Base-by-base conservation (phyloP, 2,888 invertebrate genomes). In the Cecidostiba fungosa region DNA sequence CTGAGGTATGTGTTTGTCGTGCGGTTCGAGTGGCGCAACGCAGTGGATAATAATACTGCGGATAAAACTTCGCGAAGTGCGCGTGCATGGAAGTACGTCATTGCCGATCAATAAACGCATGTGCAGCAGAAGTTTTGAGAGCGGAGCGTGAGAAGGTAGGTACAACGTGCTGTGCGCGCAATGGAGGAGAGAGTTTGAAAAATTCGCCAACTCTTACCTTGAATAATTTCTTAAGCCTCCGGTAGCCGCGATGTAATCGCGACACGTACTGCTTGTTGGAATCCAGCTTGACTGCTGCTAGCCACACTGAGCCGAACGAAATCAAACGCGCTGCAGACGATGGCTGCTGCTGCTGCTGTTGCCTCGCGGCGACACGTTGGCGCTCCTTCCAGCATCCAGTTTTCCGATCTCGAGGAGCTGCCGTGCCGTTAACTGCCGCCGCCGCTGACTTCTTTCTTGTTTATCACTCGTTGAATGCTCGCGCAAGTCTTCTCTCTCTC, bases 241-340 rank as follows among this genome's bases (percentile, higher is more conserved):
- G 91, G 90, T 93, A 93, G 92, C 93, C 93, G 92, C 93, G 93
- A 92, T 92, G 92, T 89, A 93, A 92, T 92, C 93, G 93, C 93
- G 93, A 93, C 92, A 92, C 91, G 91, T 91, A 93, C 90, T 93
- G 93, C 92, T 93, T 93, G 91, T 93, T 93, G 93, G 93, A 92
- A 93, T 93, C 93, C 93, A 93, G 93, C 92, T 93, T 93, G 93
- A 92, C 89, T 91, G 91, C 90, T 92, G 92, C 91, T 92, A 92
- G 92, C 92, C 93, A 93, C 92, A 91, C 90, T 92, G 83, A 90
- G 89, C 90, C 88, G 86, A 89, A 90, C 87, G 86, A 88, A 89
- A 89, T 86, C 82, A 70, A 70, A 32, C 74, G 50, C 54, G 79
- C 32, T 29, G 69, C n/a, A 19, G 81, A n/a, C 6, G 43, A 4